Base-by-base conservation (phyloP, 2,888 invertebrate genomes). In the Drosophila longiperda region DNA sequence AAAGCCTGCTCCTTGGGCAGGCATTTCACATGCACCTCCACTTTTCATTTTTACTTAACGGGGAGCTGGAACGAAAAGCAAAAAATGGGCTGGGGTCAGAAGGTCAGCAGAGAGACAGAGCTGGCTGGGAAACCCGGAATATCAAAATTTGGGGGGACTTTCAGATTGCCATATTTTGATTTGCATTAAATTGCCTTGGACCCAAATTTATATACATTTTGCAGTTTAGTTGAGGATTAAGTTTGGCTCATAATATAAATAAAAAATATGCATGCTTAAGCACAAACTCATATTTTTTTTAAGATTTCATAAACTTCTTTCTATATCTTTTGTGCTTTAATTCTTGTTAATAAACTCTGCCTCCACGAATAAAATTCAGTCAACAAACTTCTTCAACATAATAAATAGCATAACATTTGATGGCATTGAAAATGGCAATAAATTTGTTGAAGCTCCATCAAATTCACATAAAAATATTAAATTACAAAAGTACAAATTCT, bases 1-100 rank as follows among this genome's bases (percentile, higher is more conserved):
- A 73, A 87, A 87, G 78, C 36, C 60, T n/a, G 65, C 63, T 77
- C 59, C 34, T 53, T 26, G 45, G 75, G 52, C 83, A 65, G 32
- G 3, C 29, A 15, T 15, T 40, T 40, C n/a, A 38, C 8, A 38
- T 32, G 40, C 32, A n/a, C 29, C n/a, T 15, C 15, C 20, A 29
- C 29, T 20, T 40, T 26, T 20, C 20, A 20, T 15, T 59, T 48
- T 52, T 38, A 63, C 50, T 63, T 20, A 12, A 15, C 12, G n/a
- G 34, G 26, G 33, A 32, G 20, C 17, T 36, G 20, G 17, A 17
- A 23, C 6, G 6, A 36, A 36, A 54, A 17, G 3, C 17, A 42
- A 12, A 12, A 29, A 20, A 23, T 20, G 17, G 20, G 40, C 50
- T 26, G 32, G 45, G 40, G 58, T 61, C 38, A 78, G 6, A 15